These are phyloP conservation scores for Halocaridina rubra DNA, from an alignment of 2,888 invertebrate species.

Conservation along the genomic window DNA sequence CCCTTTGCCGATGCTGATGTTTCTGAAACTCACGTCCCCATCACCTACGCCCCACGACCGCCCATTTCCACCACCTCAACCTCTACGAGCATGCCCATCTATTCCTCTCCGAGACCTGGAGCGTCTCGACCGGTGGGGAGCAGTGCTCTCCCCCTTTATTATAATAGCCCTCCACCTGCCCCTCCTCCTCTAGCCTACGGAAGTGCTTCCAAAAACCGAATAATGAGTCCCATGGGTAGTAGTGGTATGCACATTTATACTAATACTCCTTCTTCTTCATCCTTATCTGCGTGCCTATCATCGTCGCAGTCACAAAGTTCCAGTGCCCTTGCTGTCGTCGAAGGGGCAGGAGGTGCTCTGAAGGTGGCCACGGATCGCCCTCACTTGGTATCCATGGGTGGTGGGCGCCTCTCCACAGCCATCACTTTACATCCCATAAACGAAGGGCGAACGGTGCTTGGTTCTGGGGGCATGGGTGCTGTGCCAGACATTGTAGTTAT, in stretches of 20 bases:
- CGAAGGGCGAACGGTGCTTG: slow-evolving; percentile 86
- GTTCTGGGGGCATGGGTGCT: slow-evolving; percentile 74
- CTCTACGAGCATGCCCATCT: not conserved
- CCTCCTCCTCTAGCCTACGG: too few relatives aligned
- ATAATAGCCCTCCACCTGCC: slow-evolving; percentile 7
- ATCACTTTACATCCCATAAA: slow-evolving; percentile 90
- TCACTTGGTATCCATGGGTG: slow-evolving; percentile 90
- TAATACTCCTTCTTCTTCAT: not conserved
- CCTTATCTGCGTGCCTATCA: not conserved
- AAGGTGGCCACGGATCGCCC: slow-evolving; percentile 84
- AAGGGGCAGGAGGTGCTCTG: slow-evolving; percentile 73
- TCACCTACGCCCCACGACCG: not conserved
- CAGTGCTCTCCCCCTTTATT: slow-evolving; percentile 7
- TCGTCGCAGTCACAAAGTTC: not conserved
- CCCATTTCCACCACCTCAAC: not conserved
- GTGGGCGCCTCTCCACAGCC: slow-evolving; percentile 90
- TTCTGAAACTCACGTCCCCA: too few relatives aligned
- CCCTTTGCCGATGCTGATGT: too few relatives aligned
- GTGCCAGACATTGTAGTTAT: slow-evolving; percentile 86
- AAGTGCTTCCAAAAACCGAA: slow-evolving; percentile 40
- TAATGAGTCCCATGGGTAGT: not conserved
- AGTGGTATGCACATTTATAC: not conserved
- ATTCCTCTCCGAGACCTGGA: slow-evolving; percentile 16
- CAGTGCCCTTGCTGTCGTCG: slow-evolving; percentile 65
- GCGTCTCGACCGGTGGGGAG: slow-evolving; percentile 4